These are phyloP conservation scores for Perizoma affinitatum DNA, from an alignment of 2,888 invertebrate genomes.

Conservation along the genomic window DNA sequence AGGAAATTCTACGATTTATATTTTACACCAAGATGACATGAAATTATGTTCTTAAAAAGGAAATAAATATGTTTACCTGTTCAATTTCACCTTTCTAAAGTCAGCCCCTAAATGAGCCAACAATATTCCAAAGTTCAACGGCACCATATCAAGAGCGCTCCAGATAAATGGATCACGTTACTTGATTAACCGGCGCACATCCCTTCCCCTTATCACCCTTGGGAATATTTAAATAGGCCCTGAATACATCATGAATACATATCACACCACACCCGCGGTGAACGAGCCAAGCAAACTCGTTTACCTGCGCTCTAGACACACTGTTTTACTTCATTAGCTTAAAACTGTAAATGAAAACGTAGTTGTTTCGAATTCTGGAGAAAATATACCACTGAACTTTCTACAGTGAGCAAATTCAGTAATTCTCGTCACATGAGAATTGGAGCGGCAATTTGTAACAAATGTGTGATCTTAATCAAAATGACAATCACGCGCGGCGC, in stretches of 20 bases:
- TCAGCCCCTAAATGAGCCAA: constrained; percentile 64
- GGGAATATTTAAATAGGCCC: constrained; percentile 83
- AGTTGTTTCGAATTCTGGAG: constrained; percentile 27
- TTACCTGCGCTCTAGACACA: constrained; percentile 74
- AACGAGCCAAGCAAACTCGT: constrained; percentile 64
- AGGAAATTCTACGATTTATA: constrained; percentile 26
- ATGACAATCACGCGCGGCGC: constrained; percentile 77
- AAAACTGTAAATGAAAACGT: constrained; percentile 46
- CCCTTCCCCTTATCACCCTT: constrained; percentile 80
- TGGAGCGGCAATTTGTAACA: constrained; percentile 77
- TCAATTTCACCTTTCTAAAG: constrained; percentile 45
- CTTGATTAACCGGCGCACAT: constrained; percentile 82
- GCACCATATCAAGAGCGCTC: constrained; percentile 79
- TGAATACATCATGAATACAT: constrained; percentile 56
- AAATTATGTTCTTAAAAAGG: constrained; percentile 1
- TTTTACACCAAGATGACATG: constrained; percentile 19
- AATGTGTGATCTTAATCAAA: constrained; percentile 73
- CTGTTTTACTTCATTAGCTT: constrained; percentile 72
- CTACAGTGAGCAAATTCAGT: constrained; percentile 34
- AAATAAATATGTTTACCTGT: constrained; percentile 12
- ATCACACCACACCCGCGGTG: constrained; percentile 75
- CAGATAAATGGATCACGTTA: constrained; percentile 84
- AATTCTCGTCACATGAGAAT: constrained; percentile 69
- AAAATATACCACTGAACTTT: constrained; percentile 18
- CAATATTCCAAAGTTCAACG: constrained; percentile 78